Base-by-base conservation (phyloP, 1,140 invertebrate species). In the Euglossa dilemma region DNA sequence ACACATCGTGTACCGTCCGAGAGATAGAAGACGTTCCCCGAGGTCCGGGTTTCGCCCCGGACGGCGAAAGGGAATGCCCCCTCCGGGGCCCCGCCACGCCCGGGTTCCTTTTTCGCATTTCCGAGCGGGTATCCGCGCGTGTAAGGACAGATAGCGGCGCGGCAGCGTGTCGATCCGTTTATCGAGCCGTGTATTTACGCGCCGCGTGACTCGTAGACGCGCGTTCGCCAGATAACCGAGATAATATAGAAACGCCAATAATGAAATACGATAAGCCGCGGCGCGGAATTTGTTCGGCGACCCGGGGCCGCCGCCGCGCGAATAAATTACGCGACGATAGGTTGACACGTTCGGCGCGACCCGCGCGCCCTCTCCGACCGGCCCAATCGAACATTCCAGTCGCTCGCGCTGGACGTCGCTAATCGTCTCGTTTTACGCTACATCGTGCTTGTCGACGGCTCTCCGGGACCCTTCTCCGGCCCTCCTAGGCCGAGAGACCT, bases 241-340 rank as follows among this genome's bases (percentile, higher is more conserved):
- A 70, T 74, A 84, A 88, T 88, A 85, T 85, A 74, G 63, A 79
- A 82, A 85, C 59, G 64, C 74, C 63, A 87, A 88, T 88, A 88
- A 85, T 88, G 74, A 80, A 75, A 76, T 70, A 74, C 74, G 87
- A 88, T 88, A 88, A 88, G 56, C 73, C 20, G 73, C 4, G 47
- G 52, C n/a, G n/a, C 14, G 50, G 59, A 82, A 85, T 84, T 87
- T 84, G 69, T 84, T 50, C 59, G n/a, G 16, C n/a, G 63, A n/a
- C 57, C 14, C 28, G 57, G 7, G 0, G n/a, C 43, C 20, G 57
- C 43, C 72, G 43, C 78, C 47, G 45, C 36, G 63, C 80, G 74
- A 57, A 81, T 83, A 79, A 86, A 87, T 87, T 75, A 77, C 57
- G 36, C 77, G 36, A 50, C 72, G 73, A 80, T 76, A 56, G 43